Conservation (phyloP, 2,797 vertebrate genomes). For the Helarctos malayanus region DNA sequence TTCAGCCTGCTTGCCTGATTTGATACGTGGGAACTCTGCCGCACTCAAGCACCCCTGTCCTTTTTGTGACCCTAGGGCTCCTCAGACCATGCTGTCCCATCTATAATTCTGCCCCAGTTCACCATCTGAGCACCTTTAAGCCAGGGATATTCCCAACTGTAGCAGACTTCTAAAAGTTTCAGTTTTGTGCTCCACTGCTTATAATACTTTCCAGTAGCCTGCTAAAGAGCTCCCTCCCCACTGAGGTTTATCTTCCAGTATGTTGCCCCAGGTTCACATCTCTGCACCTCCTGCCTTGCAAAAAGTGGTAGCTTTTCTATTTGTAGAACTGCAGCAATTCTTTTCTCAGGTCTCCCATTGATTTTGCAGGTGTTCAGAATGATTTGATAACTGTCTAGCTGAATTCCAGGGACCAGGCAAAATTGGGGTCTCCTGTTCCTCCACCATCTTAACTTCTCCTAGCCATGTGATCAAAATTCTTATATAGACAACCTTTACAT, state of each 20-base stretch:
- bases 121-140: background rate
- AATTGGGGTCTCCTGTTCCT: background rate
- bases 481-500: background rate
- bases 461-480: slow-evolving; percentile 33
- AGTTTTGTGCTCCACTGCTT: background rate
- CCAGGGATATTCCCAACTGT: background rate
- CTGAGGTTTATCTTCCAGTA: background rate
- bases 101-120: background rate
- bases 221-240: background rate
- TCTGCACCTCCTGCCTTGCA: background rate
- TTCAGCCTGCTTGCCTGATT: background rate
- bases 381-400: background rate
- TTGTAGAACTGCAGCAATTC: background rate
- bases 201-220: background rate
- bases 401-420: background rate
- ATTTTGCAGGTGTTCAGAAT: background rate
- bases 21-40: background rate
- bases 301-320: background rate
- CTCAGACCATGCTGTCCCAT: background rate
- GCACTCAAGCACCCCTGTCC: background rate
- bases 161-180: background rate
- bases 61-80: background rate
- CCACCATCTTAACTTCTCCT: background rate
- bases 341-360: background rate
- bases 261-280: background rate